A percentile compares a stretch with the other conserved stretches of the same genome.
phyloP scores from a whole-genome alignment of 35 echinoderm and acorn worm genomes.

The Apostichopus californicus region DNA sequence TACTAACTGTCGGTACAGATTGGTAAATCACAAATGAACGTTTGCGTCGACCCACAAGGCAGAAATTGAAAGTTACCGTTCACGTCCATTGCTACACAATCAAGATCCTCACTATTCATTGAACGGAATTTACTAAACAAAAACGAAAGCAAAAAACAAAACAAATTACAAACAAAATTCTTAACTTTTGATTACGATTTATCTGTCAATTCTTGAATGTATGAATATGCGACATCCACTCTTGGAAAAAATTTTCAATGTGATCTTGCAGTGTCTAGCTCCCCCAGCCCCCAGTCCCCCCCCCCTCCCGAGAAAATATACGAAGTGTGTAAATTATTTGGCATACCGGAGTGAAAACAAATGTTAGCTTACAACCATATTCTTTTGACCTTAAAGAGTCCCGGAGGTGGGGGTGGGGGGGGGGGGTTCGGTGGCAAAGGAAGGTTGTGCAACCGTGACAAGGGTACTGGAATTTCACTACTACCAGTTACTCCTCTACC shows the following conservation, averaged over 20 bases:
- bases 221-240: background rate
- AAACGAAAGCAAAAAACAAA: background rate
- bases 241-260: background rate
- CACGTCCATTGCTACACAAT: background rate
- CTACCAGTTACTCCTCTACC: too few relatives aligned
- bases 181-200: background rate
- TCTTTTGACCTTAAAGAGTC: too few relatives aligned
- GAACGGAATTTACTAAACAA: background rate
- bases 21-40: background rate
- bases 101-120: background rate
- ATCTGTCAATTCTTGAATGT: background rate
- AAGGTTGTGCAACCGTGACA: too few relatives aligned
- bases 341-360: too few relatives aligned
- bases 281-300: too few relatives aligned
- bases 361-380: too few relatives aligned
- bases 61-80: background rate
- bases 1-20: background rate
- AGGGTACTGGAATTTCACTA: too few relatives aligned
- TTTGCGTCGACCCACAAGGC: background rate
- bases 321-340: too few relatives aligned
- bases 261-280: background rate
- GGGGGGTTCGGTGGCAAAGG: too few relatives aligned
- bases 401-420: too few relatives aligned
- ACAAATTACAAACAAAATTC: background rate
- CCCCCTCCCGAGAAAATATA: background rate